Conservation (phyloP, 2,888 invertebrate genomes). For the Hirtodrosophila trivittata region DNA sequence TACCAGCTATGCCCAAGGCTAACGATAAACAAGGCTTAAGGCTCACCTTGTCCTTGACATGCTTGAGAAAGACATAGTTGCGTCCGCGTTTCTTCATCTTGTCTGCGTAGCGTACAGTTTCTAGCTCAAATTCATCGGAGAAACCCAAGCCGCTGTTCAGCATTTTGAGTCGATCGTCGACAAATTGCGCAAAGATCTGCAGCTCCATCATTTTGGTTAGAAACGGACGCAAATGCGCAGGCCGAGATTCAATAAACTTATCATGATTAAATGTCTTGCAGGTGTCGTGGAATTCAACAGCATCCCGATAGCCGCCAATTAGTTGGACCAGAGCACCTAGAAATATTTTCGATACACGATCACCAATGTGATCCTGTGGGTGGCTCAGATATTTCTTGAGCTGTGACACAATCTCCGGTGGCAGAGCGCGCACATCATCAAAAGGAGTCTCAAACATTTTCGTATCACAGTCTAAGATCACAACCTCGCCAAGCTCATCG, state of each 20-base stretch:
- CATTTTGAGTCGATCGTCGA: slow-evolving; percentile 96
- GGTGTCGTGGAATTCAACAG: slow-evolving; percentile 90
- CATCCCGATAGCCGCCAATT: slow-evolving; percentile 97
- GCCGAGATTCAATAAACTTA: slow-evolving; percentile 94
- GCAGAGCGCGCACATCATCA: slow-evolving; percentile 94
- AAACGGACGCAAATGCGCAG: slow-evolving; percentile 93
- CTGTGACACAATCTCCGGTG: slow-evolving; percentile 92
- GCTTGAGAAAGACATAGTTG: slow-evolving; percentile 92
- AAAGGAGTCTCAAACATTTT: slow-evolving; percentile 94
- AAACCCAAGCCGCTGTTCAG: slow-evolving; percentile 96
- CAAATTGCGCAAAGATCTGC: slow-evolving; percentile 97
- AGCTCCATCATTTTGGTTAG: slow-evolving; percentile 94
- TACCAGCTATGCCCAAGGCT: slow-evolving; percentile 21
- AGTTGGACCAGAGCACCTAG: slow-evolving; percentile 93
- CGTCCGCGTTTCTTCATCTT: slow-evolving; percentile 85
- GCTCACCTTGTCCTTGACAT: slow-evolving; percentile 93
- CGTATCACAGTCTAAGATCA: slow-evolving; percentile 95
- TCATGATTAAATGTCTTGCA: slow-evolving; percentile 93
- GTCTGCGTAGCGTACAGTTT: slow-evolving; percentile 87
- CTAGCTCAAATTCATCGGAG: slow-evolving; percentile 97
- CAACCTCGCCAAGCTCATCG: slow-evolving; percentile 96
- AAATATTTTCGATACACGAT: slow-evolving; percentile 96
- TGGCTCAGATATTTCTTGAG: slow-evolving; percentile 83
- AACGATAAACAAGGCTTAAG: neutral
- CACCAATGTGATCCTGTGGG: slow-evolving; percentile 89